These are phyloP conservation scores for Platyrinchus mystaceus DNA, from an alignment of 2,797 vertebrate species.

Conservation along the genomic window DNA sequence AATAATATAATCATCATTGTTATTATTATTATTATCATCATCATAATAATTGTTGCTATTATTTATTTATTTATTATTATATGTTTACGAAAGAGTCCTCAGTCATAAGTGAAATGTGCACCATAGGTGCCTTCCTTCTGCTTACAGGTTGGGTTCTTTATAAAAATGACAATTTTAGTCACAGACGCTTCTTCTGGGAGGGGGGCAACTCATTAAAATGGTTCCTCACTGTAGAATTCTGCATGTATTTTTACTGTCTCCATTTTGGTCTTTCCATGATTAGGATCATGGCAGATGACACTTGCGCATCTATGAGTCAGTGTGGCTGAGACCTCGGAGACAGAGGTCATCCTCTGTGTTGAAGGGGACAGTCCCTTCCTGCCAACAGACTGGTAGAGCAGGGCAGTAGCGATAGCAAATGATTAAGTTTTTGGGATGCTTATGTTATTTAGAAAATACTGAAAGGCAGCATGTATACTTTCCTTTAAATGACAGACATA, in stretches of 20 bases:
- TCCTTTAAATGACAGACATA: neutral
- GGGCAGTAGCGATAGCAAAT: neutral
- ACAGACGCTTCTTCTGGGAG: neutral
- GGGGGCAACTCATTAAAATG: neutral
- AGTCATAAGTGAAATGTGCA: neutral
- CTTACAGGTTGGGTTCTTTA: neutral
- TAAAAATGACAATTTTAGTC: neutral
- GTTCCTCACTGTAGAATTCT: neutral
- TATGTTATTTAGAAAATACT: neutral
- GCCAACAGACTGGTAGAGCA: neutral
- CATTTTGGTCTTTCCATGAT: neutral
- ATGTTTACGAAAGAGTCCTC: neutral
- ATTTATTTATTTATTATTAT: neutral
- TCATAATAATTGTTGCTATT: neutral
- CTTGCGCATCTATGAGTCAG: neutral
- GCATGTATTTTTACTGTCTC: neutral
- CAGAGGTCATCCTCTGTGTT: rapidly evolving
- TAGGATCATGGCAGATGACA: neutral
- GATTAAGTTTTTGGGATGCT: neutral
- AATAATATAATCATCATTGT: neutral
- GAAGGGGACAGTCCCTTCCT: neutral
- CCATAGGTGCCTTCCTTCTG: neutral
- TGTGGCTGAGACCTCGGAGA: neutral
- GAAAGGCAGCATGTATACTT: neutral
- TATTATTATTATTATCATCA: neutral